Base-by-base conservation (phyloP, 2,113 vertebrate species). In the Columba livia region DNA sequence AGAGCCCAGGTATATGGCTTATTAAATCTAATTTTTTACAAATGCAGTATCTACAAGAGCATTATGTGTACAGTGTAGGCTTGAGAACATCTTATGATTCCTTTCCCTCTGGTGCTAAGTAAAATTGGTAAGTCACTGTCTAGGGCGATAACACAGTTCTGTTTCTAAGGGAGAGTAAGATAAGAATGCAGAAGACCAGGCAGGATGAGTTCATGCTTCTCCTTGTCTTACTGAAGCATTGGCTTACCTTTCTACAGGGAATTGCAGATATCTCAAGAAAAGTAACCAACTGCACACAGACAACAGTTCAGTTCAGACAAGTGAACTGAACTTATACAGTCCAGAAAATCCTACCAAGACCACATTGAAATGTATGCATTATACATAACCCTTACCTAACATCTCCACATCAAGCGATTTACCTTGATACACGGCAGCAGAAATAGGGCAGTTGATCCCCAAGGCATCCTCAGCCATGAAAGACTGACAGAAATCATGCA, bases 371-470 rank as follows among this genome's bases (percentile, higher is more conserved):
- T 20, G 3, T 17, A 40, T 57, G 18, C 48, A 86, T 80, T 89
- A 94, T 36, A 57, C 36, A 57, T 80, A 40, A 62, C 56, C n/a
- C 89, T 79, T 50, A 74, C 96, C 93, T 83, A 84, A 77, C 0
- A 0, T 60, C 66, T 67, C 80, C 48, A 56, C 81, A 85, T 58
- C 70, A 88, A 48, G 57, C 1, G 2, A 72, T 87, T 96, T 94
- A 99, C 99, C 99, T 98, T 97, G 97, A 80, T 97, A 98, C 99
- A 99, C 99, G 79, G 97, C 96, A 60, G 97, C 56, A 71, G 99
- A 99, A 67, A 99, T 93, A 1, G 99, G 99, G 75, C 92, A 97
- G 93, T 99, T 99, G 97, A 99, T 70, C n/a, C 99, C 99, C 85
- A 99, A 94, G 71, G 98, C 98, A 69, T 97, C 96, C 8, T 99